Conservation (phyloP, 2,113 vertebrate genomes). For the Noturus placidus region DNA sequence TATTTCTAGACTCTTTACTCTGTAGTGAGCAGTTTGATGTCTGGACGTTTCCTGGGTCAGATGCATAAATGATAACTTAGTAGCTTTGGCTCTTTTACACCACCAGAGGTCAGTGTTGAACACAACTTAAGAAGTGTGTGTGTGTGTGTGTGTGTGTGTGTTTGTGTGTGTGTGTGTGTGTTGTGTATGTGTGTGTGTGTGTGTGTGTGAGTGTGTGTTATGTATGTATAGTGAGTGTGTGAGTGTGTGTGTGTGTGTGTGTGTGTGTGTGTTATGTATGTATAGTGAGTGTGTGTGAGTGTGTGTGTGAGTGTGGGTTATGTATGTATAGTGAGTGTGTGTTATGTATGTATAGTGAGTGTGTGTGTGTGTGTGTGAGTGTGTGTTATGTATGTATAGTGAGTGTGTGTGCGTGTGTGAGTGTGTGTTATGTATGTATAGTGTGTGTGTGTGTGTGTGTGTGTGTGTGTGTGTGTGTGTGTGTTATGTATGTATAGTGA, state of each 20-base stretch:
- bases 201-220: conserved; percentile 37
- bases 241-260: conserved; percentile 43
- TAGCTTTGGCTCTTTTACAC: neutral
- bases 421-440: neutral
- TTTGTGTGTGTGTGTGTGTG: no score
- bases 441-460: conserved; percentile 32
- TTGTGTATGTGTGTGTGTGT: conserved; percentile 12
- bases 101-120: conserved; percentile 42
- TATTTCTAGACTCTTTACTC: neutral
- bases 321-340: no score
- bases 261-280: no score
- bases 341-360: no score
- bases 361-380: conserved; percentile 13
- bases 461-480: conserved; percentile 24
- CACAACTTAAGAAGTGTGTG: neutral
- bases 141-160: neutral
- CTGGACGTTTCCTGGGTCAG: neutral
- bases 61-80: neutral
- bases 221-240: neutral
- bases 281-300: conserved; percentile 32
- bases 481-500: neutral
- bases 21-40: neutral
- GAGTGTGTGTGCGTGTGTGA: conserved; percentile 34
- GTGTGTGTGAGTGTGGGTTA: conserved; percentile 38
- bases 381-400: neutral